These are phyloP conservation scores for Hyaena hyaena DNA, from an alignment of 2,113 vertebrate species.

Conservation along the genomic window DNA sequence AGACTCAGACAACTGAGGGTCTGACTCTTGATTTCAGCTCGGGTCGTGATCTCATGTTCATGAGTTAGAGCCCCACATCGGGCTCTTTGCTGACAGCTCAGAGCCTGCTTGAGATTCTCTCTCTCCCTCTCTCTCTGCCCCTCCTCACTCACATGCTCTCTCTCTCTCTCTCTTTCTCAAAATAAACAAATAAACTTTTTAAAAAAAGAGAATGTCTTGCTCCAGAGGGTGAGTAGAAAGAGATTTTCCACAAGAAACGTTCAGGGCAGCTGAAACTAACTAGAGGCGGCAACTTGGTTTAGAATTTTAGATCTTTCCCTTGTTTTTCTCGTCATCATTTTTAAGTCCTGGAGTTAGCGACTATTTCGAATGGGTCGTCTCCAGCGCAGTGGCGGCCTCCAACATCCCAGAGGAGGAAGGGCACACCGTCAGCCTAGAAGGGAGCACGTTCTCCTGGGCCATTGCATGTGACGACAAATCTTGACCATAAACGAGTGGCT, in stretches of 20 bases:
- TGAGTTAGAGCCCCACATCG: not conserved
- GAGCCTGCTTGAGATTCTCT: not conserved
- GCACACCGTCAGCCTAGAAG: not conserved
- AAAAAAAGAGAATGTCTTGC: not conserved
- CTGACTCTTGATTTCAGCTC: not conserved
- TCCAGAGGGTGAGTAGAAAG: not conserved
- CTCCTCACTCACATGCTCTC: not conserved
- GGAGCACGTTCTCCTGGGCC: not conserved
- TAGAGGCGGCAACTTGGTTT: not conserved
- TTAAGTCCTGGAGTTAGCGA: not conserved
- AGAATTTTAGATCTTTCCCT: not conserved
- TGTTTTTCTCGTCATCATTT: not conserved
- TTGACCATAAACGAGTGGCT: not conserved
- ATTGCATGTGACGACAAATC: not conserved
- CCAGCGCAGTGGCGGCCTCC: not conserved
- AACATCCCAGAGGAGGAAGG: not conserved
- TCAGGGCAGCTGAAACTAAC: not conserved
- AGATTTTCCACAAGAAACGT: not conserved
- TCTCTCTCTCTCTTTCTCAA: not conserved
- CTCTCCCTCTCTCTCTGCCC: not conserved
- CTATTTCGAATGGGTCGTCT: not conserved
- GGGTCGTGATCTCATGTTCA: not conserved
- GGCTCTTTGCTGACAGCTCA: not conserved
- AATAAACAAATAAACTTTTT: no score
- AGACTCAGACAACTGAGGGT: not conserved